Percentiles rank a stretch among this genome's conserved stretches.
Evolutionary conservation across 2,113 vertebrate species (phyloP).

Genomic region (Rousettus leschenaultii): DNA sequence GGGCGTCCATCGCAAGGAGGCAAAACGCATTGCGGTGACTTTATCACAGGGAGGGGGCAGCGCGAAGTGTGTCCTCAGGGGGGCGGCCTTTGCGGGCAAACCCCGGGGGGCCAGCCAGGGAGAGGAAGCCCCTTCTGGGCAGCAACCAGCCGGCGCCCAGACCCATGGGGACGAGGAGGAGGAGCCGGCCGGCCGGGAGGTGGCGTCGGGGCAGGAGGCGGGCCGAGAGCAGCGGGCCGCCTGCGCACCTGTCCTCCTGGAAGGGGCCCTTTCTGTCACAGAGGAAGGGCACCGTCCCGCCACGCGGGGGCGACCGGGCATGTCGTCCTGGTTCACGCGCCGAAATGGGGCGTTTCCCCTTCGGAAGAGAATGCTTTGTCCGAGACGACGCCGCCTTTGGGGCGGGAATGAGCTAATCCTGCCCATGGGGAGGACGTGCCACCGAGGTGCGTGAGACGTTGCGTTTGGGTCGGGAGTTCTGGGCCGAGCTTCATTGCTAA

Average conservation of each 20-base stretch:
- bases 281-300: not conserved
- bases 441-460: not conserved
- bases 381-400: not conserved
- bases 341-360: not conserved
- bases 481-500: not conserved
- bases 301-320: too few relatives aligned
- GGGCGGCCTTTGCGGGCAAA: not conserved
- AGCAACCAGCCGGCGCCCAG: not conserved
- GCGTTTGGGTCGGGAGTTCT: not conserved
- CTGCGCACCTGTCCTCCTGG: not conserved
- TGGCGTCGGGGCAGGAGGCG: accelerated
- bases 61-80: not conserved
- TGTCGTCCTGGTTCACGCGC: too few relatives aligned
- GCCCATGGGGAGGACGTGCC: not conserved
- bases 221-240: accelerated
- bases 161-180: not conserved
- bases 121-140: not conserved
- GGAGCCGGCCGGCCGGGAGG: accelerated
- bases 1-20: not conserved
- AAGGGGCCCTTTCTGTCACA: too few relatives aligned
- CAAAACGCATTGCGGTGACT: accelerated
- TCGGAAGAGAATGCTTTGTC: not conserved
- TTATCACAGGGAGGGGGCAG: accelerated
- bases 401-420: not conserved
- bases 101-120: not conserved